A percentile compares a stretch with the other conserved stretches of the same genome.
These are phyloP conservation scores for Salminus brasiliensis DNA, from an alignment of 2,113 vertebrate species.

Conservation along the genomic window DNA sequence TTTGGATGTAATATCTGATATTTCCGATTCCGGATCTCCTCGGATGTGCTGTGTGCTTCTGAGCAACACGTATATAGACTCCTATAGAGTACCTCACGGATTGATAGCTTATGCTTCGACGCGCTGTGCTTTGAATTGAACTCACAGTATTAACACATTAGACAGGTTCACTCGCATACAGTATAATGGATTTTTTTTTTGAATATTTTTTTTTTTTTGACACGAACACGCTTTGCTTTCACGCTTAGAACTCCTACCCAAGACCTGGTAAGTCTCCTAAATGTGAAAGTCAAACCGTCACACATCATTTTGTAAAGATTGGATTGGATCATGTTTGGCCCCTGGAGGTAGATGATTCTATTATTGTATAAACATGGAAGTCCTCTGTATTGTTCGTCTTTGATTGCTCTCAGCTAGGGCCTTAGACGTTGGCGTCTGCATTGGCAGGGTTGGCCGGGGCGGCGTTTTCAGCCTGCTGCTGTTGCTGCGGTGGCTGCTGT, in stretches of 20 bases:
- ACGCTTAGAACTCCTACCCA: slow-evolving; percentile 69
- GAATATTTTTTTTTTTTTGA: slow-evolving; percentile 65
- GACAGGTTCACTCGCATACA: slow-evolving; percentile 58
- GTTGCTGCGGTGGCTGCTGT: slow-evolving; percentile 48
- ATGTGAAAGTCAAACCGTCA: slow-evolving; percentile 55
- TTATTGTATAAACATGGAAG: slow-evolving; percentile 86
- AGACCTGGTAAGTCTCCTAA: slow-evolving; percentile 67
- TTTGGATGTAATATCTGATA: slow-evolving; percentile 26
- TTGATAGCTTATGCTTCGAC: slow-evolving; percentile 76
- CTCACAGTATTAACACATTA: slow-evolving; percentile 71
- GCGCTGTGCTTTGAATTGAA: slow-evolving; percentile 68
- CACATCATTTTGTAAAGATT: slow-evolving; percentile 61
- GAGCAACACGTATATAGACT: too few species aligned
- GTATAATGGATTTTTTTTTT: slow-evolving; percentile 64
- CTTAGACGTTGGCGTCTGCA: slow-evolving; percentile 92
- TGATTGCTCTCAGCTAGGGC: slow-evolving; percentile 78
- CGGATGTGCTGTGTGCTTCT: slow-evolving; percentile 35
- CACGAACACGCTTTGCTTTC: slow-evolving; percentile 78
- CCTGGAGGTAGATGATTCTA: slow-evolving; percentile 97
- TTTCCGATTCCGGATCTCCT: too few species aligned
- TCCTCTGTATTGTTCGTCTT: slow-evolving; percentile 88
- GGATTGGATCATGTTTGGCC: slow-evolving; percentile 83
- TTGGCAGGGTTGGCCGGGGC: slow-evolving; percentile 74
- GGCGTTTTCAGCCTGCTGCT: slow-evolving; percentile 71
- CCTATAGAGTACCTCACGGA: slow-evolving; percentile 45